These are phyloP conservation scores for Acronicta alni DNA, from an alignment of 2,888 invertebrate genomes.

Conservation along the genomic window DNA sequence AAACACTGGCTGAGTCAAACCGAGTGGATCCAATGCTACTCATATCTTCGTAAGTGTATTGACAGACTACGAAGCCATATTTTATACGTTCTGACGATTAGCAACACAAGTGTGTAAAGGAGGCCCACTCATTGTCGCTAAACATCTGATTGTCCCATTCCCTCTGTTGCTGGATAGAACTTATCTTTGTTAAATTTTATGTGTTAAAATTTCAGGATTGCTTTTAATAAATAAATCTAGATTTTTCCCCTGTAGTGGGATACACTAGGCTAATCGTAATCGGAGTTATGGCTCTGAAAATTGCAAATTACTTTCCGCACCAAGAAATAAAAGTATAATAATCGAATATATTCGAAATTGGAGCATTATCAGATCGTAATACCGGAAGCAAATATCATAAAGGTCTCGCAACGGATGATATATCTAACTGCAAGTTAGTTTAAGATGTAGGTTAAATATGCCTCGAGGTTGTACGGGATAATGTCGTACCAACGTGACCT, in stretches of 20 bases:
- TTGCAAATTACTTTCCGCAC: not conserved
- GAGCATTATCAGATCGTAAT: slow-evolving; percentile 42
- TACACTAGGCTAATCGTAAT: too few relatives aligned
- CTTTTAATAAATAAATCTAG: not conserved
- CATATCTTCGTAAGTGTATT: slow-evolving; percentile 4
- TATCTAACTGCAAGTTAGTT: slow-evolving; percentile 61
- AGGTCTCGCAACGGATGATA: slow-evolving; percentile 60
- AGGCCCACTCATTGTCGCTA: slow-evolving; percentile 8
- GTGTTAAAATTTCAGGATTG: not conserved
- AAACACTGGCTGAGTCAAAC: slow-evolving; percentile 15
- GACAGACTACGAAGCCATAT: slow-evolving; percentile 27
- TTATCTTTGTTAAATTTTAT: slow-evolving; percentile 1
- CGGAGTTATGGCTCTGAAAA: not conserved
- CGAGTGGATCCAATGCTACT: slow-evolving; percentile 12
- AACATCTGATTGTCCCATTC: slow-evolving; percentile 17
- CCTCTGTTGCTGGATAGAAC: not conserved
- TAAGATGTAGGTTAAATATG: slow-evolving; percentile 53
- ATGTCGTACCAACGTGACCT: slow-evolving; percentile 35
- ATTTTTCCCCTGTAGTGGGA: too few relatives aligned
- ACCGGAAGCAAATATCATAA: slow-evolving; percentile 56
- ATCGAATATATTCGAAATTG: slow-evolving; percentile 9
- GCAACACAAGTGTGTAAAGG: slow-evolving; percentile 8
- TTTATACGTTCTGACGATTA: slow-evolving; percentile 9
- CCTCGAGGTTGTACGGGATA: slow-evolving; percentile 28
- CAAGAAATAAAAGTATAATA: slow-evolving; percentile 12